phyloP scores from a whole-genome alignment of 64 coral and sea anemone species.

The Actinia equina region DNA sequence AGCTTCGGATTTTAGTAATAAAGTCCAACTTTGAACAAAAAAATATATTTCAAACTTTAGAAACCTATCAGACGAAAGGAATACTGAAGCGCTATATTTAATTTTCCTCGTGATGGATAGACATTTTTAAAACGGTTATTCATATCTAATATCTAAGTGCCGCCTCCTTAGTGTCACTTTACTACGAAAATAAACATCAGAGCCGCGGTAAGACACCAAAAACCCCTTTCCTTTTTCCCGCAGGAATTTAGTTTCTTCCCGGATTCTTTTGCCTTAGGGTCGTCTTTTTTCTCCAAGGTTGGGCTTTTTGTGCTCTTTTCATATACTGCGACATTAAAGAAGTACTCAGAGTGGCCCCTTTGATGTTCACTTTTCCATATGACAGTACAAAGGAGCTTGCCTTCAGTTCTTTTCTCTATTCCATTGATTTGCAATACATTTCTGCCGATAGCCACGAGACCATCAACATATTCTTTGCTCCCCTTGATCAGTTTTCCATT shows the following conservation, averaged over 20 bases:
- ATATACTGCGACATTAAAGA: not conserved
- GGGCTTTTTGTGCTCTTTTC: not conserved
- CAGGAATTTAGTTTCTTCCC: not conserved
- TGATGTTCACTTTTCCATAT: not conserved
- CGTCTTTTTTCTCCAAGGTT: too few relatives aligned
- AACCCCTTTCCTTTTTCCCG: not conserved
- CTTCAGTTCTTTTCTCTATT: not conserved
- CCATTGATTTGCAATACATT: not conserved
- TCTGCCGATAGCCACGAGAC: not conserved
- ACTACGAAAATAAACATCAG: not conserved
- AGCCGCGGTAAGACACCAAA: not conserved
- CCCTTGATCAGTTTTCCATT: not conserved
- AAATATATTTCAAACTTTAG: too few relatives aligned
- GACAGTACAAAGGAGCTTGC: not conserved
- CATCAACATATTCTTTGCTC: not conserved
- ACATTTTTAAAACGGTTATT: too few relatives aligned
- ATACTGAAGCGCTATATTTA: too few relatives aligned
- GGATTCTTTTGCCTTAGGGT: too few relatives aligned
- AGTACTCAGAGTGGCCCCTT: not conserved
- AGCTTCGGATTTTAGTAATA: too few relatives aligned
- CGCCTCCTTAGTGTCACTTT: not conserved
- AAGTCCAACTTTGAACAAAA: too few relatives aligned
- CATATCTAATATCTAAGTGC: too few relatives aligned
- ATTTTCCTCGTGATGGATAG: too few relatives aligned
- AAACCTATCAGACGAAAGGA: too few relatives aligned